A percentile compares a stretch with the other conserved stretches of the same genome.
Conservation (phyloP, 2,797 vertebrate genomes). For the Clarias platycephalus region DNA sequence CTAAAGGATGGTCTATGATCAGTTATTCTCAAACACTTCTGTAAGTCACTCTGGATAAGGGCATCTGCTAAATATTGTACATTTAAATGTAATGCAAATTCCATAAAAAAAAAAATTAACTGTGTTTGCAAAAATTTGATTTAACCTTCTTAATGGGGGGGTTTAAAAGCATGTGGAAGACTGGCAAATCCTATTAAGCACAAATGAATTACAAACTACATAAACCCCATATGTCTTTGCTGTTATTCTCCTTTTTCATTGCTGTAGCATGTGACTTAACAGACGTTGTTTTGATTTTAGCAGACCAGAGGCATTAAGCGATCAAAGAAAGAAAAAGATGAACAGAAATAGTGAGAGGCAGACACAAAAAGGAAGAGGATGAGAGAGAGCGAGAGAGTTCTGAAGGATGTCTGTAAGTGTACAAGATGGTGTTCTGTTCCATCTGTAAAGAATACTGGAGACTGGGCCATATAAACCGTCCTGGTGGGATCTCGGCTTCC, state of each 20-base stretch:
- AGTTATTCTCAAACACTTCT: not conserved
- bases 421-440: conserved; percentile 14
- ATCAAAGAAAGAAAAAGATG: conserved; percentile 4
- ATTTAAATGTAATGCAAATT: conserved; percentile 3
- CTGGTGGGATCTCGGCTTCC: conserved; percentile 29
- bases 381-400: not conserved
- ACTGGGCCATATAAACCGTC: conserved; percentile 24
- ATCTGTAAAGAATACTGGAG: conserved; percentile 23
- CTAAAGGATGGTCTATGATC: not conserved
- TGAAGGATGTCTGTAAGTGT: not conserved
- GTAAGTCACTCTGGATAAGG: not conserved
- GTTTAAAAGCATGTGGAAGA: not conserved
- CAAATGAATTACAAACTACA: conserved; percentile 43
- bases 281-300: conserved; percentile 35
- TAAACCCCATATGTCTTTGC: conserved; percentile 30
- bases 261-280: conserved; percentile 29
- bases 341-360: conserved; percentile 6
- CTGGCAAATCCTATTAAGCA: conserved; percentile 22
- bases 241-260: conserved; percentile 39
- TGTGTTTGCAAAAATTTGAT: not conserved
- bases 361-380: not conserved
- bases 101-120: not conserved
- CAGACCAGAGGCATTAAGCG: conserved; percentile 10
- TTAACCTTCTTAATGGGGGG: not conserved
- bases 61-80: not conserved